Base-by-base conservation (phyloP, 2,113 vertebrate genomes). In the Amphiprion ocellaris region DNA sequence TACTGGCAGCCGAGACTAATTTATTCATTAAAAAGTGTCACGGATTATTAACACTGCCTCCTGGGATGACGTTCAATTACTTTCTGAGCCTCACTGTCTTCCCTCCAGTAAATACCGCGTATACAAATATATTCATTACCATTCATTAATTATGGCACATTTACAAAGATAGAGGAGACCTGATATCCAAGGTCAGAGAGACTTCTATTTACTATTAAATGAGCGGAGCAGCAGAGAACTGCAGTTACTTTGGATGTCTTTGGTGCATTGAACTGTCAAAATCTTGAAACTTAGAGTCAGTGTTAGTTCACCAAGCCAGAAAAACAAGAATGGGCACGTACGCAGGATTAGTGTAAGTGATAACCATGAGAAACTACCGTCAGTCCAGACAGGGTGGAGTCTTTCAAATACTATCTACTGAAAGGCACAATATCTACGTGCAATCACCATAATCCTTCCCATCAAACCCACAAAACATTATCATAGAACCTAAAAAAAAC, bases 11-110 rank as follows among this genome's bases (percentile, higher is more conserved):
- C 23, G 6, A 72, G 15, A 53, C 16, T 54, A 4, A 56, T 71
- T 67, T 58, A 79, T 69, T 77, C 33, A 61, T 52, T 63, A 50
- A 21, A 62, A 81, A 74, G 69, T 68, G 26, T 68, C 55, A 79
- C 30, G 59, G 28, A 17, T 30, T 56, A 62, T 67, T 62, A 64
- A 69, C 21, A 52, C 33, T 10, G 30, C 28, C 63, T 69, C 33
- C 46, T 73, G 41, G 55, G 50, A 67, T 71, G 50, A 71, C 24
- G 23, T 59, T 68, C 26, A 68, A 23, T 71, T 30, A 66, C 41
- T 15, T 2, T 44, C 6, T 56, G 21, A 59, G 37, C 41, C 50
- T 54, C 62, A 33, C 24, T 46, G 5, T 23, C 37, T 67, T 3
- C 16, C 14, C 49, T 69, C 30, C 16, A 52, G 16, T 37, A 15